These are phyloP conservation scores for Propithecus perrieri DNA, from an alignment of 2,797 vertebrate genomes.

Conservation along the genomic window DNA sequence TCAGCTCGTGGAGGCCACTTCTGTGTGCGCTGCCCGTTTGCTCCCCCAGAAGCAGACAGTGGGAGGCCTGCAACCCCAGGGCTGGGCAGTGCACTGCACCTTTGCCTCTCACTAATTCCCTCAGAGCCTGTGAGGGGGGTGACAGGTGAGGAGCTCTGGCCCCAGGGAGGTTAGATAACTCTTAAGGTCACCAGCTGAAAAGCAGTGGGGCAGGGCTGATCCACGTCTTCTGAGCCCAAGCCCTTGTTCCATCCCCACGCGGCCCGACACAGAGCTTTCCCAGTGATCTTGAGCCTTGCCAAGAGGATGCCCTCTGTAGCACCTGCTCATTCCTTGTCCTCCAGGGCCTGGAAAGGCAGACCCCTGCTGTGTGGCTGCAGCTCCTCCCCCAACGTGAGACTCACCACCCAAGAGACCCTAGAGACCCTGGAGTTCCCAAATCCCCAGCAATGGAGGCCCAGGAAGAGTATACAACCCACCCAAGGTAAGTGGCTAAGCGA, in stretches of 20 bases:
- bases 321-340: not conserved
- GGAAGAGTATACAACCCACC: not conserved
- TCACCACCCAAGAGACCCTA: too few relatives aligned
- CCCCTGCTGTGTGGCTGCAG: not conserved
- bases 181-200: not conserved
- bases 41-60: not conserved
- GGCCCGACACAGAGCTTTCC: not conserved
- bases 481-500: not conserved
- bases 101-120: too few relatives aligned
- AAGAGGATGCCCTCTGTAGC: not conserved
- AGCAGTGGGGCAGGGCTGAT: not conserved
- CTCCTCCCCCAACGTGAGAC: not conserved
- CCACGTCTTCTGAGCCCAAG: not conserved
- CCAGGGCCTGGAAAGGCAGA: not conserved
- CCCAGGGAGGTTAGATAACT: not conserved
- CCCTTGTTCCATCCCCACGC: accelerated
- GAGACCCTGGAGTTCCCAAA: not conserved
- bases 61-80: not conserved
- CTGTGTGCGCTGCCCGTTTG: not conserved
- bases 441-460: not conserved
- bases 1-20: not conserved
- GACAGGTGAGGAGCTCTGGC: not conserved
- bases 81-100: accelerated
- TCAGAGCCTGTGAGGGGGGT: not conserved
- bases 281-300: accelerated